These are phyloP conservation scores for Zaprionus kolodkinae DNA, from an alignment of 1,140 invertebrate species.

Conservation along the genomic window DNA sequence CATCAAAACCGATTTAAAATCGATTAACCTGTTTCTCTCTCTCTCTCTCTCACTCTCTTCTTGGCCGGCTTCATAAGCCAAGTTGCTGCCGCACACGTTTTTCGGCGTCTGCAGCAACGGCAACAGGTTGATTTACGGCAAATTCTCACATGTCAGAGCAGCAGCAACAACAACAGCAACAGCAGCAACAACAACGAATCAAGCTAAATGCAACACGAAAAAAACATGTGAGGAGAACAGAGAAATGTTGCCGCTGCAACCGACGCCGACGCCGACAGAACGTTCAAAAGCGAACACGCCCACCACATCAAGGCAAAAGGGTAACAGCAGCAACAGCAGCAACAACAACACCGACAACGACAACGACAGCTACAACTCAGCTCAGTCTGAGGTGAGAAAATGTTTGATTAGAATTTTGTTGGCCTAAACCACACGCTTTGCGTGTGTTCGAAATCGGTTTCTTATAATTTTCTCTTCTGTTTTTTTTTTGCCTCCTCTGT, in stretches of 20 bases:
- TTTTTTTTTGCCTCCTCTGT: too few species aligned
- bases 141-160: constrained; percentile 73
- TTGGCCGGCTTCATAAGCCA: constrained; percentile 73
- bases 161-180: constrained; percentile 39
- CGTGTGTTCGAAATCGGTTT: constrained; percentile 24
- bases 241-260: constrained; percentile 66
- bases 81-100: constrained; percentile 63
- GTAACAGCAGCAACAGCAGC: constrained; percentile 45
- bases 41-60: constrained; percentile 41
- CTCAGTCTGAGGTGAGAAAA: constrained; percentile 73
- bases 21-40: constrained; percentile 80
- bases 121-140: constrained; percentile 81
- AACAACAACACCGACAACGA: constrained; percentile 34
- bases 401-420: constrained; percentile 76
- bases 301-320: constrained; percentile 56
- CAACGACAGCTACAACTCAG: constrained; percentile 33
- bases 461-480: constrained; percentile 10
- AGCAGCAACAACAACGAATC: constrained; percentile 44
- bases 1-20: constrained; percentile 84
- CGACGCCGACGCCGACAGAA: constrained; percentile 73
- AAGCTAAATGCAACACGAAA: constrained; percentile 62
- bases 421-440: constrained; percentile 38
- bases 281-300: constrained; percentile 78
- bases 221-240: constrained; percentile 62
- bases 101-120: constrained; percentile 48